Evolutionary conservation across 53 echinoderm and acorn worm genomes (phyloP).

Genomic region (Zoroaster sp.): DNA sequence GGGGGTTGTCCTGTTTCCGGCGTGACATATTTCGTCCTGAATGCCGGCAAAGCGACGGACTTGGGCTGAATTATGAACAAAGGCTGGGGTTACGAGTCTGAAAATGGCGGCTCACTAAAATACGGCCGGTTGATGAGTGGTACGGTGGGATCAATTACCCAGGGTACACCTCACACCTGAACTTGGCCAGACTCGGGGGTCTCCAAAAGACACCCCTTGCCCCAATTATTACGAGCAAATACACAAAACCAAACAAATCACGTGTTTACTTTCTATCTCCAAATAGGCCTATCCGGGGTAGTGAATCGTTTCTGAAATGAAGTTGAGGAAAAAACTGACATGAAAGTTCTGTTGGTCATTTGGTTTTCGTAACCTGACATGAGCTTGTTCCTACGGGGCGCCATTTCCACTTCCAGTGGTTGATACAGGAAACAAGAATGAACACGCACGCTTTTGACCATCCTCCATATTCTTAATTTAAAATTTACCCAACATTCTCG

Average conservation of each 20-base stretch:
- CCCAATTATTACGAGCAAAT: not conserved
- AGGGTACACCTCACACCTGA: slow-evolving; percentile 71
- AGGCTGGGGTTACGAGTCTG: slow-evolving; percentile 96
- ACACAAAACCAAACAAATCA: not conserved
- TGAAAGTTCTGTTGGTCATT: not conserved
- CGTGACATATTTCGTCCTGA: slow-evolving; percentile 99
- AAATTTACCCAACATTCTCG: not conserved
- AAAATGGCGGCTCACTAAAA: slow-evolving; percentile 92
- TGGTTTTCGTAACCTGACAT: not conserved
- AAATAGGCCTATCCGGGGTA: not conserved
- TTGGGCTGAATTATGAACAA: slow-evolving; percentile 95
- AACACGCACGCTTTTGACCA: not conserved
- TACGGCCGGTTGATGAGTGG: slow-evolving; percentile 50
- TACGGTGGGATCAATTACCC: slow-evolving; percentile 58
- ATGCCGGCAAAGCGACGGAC: slow-evolving; percentile 99
- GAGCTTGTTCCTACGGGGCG: not conserved
- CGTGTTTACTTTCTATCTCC: not conserved
- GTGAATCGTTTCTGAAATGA: not conserved
- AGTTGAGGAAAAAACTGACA: not conserved
- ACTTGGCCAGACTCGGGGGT: slow-evolving; percentile 54
- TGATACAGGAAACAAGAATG: too few relatives aligned
- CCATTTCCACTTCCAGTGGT: not conserved
- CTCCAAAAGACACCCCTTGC: not conserved
- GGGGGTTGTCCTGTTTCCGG: slow-evolving; percentile 99
- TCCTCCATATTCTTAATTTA: not conserved